phyloP scores from a whole-genome alignment of 2,888 invertebrate species.

The Meghimatium bilineatum region DNA sequence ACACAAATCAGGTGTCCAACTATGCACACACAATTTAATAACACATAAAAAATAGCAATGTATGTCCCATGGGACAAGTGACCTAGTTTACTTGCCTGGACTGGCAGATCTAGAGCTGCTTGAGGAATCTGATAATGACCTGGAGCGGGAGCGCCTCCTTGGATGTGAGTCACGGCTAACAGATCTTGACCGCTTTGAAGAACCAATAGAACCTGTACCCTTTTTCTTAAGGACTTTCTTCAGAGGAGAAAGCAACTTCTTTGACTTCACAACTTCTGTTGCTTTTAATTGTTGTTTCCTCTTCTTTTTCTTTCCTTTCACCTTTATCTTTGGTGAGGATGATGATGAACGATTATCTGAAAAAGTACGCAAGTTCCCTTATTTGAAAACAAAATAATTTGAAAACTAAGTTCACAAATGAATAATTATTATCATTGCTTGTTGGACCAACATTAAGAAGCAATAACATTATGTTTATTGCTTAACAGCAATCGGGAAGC shows the following conservation, averaged over 20 bases:
- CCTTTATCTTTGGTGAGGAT: slow-evolving; percentile 45
- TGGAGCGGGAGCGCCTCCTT: slow-evolving; percentile 14
- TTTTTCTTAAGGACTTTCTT: slow-evolving; percentile 51
- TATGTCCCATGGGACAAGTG: too few species aligned
- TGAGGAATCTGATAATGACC: slow-evolving; percentile 5
- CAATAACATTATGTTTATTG: too few species aligned
- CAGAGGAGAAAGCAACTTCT: slow-evolving; percentile 51
- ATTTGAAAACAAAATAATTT: too few species aligned
- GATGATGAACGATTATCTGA: slow-evolving; percentile 25
- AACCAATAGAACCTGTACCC: not conserved
- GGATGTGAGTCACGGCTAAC: slow-evolving; percentile 5
- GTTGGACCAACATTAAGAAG: too few species aligned
- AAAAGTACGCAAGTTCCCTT: not conserved
- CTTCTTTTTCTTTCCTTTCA: slow-evolving; percentile 51
- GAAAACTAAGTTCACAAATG: too few species aligned
- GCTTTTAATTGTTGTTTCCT: slow-evolving; percentile 39
- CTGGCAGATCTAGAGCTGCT: slow-evolving; percentile 30
- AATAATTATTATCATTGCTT: too few species aligned
- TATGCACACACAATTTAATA: too few species aligned
- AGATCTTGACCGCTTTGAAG: slow-evolving; percentile 35
- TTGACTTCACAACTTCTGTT: slow-evolving; percentile 29
- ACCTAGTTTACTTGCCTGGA: slow-evolving; percentile 23
- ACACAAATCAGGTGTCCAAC: too few species aligned
- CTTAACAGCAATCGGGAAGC: too few species aligned
- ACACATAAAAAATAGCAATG: too few species aligned